Base-by-base conservation (phyloP, 2,888 invertebrate genomes). In the Caenorhabditis sulstoni region DNA sequence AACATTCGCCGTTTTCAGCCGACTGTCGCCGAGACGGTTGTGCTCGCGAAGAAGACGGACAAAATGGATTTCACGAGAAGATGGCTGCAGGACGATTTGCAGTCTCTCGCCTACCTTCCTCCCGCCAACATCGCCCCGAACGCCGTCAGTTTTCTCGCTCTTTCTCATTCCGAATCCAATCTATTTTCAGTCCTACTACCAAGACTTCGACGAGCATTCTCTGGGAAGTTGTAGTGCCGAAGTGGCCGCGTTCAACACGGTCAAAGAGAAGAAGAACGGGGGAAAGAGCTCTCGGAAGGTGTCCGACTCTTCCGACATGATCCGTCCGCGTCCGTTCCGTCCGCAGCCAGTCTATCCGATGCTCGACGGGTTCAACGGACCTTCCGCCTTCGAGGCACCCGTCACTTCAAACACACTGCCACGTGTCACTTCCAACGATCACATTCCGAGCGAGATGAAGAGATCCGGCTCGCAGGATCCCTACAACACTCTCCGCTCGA, bases 1-100 rank as follows among this genome's bases (percentile, higher is more conserved):
- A 35, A 35, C 44, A 37, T 45, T 41, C 35, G 11, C 44, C 53
- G 20, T 39, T 75, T 76, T 44, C 58, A 78, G 71, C 78, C 78
- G 7, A 78, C 66, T 39, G 84, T 89, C 45, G 79, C 88, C 41
- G 89, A 89, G 76, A 88, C 89, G 3, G 83, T 89, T 52, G 87
- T 87, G 16, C 80, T 89, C 16, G 87, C 88, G 18, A 81, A 82
- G 50, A 88, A 87, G 74, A 81, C 81, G 16, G 86, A 89, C 74
- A 87, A 89, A 74, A 83, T 89, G 86, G 89, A 89, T 76, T 89
- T 89, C 82, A 89, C 89, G 8, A 68, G 87, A 62, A 70, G 88
- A 71, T 89, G 89, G 89, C 81, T 89, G 14, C 81, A 82, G 9
- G 87, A 88, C 58, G 88, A 88, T 70, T 80, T 87, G 47, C 58